Conservation (phyloP, 2,113 vertebrate species). For the Sprattus sprattus region DNA sequence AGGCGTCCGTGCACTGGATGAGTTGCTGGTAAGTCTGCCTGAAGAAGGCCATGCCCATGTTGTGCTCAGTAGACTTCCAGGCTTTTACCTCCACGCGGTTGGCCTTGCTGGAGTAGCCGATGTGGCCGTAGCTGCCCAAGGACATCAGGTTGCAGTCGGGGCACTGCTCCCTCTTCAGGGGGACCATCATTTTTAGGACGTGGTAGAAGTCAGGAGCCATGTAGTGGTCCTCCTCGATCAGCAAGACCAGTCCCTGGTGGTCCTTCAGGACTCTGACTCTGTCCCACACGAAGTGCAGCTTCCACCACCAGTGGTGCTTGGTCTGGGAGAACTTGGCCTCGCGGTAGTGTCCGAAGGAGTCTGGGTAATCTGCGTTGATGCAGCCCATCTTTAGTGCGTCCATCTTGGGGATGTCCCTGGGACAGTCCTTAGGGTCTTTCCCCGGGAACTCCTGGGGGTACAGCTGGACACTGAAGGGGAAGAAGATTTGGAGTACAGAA, state of each 20-base stretch:
- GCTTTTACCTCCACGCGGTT: conserved; percentile 92
- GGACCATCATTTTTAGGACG: conserved; percentile 81
- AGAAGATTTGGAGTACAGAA: conserved; percentile 94
- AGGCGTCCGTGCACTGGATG: conserved; percentile 88
- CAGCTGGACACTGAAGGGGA: conserved; percentile 96
- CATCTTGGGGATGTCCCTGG: conserved; percentile 83
- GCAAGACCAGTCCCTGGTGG: conserved; percentile 81
- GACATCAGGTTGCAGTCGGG: conserved; percentile 90
- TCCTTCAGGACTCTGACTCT: conserved; percentile 79
- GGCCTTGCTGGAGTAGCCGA: conserved; percentile 80
- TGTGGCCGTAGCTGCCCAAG: conserved; percentile 83
- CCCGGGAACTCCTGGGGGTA: conserved; percentile 95
- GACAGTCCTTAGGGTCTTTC: conserved; percentile 90
- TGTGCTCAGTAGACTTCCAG: conserved; percentile 98
- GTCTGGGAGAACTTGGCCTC: conserved; percentile 96
- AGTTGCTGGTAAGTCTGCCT: conserved; percentile 87
- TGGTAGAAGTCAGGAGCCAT: conserved; percentile 89
- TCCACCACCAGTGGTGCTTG: conserved; percentile 99
- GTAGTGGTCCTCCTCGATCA: conserved; percentile 95
- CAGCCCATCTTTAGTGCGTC: conserved; percentile 88
- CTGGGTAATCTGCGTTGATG: conserved; percentile 93
- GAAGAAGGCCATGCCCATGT: conserved; percentile 94
- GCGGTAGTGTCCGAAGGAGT: conserved; percentile 95
- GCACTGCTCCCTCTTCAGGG: conserved; percentile 78
- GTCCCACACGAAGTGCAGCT: conserved; percentile 97